Conservation (phyloP, 2,888 invertebrate genomes). For the Aleiodes leptofemur region DNA sequence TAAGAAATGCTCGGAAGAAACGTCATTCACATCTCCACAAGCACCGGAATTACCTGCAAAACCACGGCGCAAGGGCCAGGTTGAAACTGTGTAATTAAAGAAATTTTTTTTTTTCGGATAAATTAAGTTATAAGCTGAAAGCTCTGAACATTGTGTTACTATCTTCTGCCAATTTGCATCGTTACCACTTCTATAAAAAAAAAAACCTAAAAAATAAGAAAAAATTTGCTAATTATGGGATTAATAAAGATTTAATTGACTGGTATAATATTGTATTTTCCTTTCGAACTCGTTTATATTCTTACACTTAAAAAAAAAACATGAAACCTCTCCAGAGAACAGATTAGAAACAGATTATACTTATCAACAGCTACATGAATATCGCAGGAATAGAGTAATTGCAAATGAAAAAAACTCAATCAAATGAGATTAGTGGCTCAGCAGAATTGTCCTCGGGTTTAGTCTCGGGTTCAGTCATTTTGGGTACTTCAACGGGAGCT, state of each 20-base stretch:
- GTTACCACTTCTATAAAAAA: neutral
- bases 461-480: constrained; percentile 65
- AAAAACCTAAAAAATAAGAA: constrained; percentile 3
- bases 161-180: constrained; percentile 51
- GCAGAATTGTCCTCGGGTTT: constrained; percentile 79
- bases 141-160: neutral
- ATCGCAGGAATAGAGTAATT: neutral
- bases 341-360: constrained; percentile 13
- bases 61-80: constrained; percentile 77
- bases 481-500: constrained; percentile 53
- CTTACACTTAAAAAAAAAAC: constrained; percentile 12
- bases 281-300: neutral
- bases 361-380: constrained; percentile 22
- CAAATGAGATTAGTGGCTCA: constrained; percentile 86
- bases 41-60: constrained; percentile 72
- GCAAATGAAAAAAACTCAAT: constrained; percentile 74
- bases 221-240: constrained; percentile 7
- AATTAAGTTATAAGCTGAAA: neutral
- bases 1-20: constrained; percentile 81
- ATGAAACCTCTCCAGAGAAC: constrained; percentile 1
- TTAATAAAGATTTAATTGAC: constrained; percentile 1
- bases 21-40: constrained; percentile 84
- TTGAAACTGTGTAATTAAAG: constrained; percentile 79
- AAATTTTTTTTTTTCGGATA: neutral
- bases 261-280: constrained; percentile 9